phyloP scores from a whole-genome alignment of 1,140 invertebrate species.

The Cecropterus lyciades region DNA sequence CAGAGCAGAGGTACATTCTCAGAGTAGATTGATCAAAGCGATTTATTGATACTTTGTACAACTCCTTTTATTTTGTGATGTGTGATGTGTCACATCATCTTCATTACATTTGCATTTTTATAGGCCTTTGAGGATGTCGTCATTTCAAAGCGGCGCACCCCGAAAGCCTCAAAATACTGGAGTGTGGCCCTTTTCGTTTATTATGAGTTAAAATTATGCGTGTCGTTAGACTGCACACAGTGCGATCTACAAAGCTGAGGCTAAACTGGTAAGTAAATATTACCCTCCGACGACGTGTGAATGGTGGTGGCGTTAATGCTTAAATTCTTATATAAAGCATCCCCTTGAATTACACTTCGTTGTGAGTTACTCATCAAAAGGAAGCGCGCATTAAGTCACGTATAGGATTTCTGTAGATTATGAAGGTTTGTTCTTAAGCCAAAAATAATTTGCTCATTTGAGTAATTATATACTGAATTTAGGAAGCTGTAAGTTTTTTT shows the following conservation, averaged over 20 bases:
- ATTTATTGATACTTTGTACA: constrained; percentile 34
- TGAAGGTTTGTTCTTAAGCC: neutral
- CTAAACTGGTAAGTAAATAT: constrained; percentile 9
- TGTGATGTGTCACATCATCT: constrained; percentile 48
- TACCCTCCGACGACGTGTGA: neutral
- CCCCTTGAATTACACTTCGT: neutral
- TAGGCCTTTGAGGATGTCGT: too few relatives aligned
- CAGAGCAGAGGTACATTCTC: too few relatives aligned
- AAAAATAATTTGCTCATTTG: too few relatives aligned
- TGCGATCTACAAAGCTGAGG: neutral
- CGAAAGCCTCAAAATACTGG: constrained; percentile 42
- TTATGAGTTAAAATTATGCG: constrained; percentile 37
- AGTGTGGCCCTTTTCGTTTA: constrained; percentile 37
- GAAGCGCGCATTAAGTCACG: neutral
- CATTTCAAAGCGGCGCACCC: constrained; percentile 50
- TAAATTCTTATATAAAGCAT: neutral
- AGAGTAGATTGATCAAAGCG: constrained; percentile 3
- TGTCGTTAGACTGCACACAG: constrained; percentile 6
- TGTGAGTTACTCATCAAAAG: neutral
- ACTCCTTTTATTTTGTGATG: too few relatives aligned
- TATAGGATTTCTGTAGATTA: neutral
- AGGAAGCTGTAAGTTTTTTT: too few relatives aligned
- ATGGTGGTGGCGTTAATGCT: neutral
- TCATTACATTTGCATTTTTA: constrained; percentile 64
- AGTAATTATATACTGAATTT: too few relatives aligned